phyloP scores from a whole-genome alignment of 2,888 invertebrate species.

The Phaonia tiefii region DNA sequence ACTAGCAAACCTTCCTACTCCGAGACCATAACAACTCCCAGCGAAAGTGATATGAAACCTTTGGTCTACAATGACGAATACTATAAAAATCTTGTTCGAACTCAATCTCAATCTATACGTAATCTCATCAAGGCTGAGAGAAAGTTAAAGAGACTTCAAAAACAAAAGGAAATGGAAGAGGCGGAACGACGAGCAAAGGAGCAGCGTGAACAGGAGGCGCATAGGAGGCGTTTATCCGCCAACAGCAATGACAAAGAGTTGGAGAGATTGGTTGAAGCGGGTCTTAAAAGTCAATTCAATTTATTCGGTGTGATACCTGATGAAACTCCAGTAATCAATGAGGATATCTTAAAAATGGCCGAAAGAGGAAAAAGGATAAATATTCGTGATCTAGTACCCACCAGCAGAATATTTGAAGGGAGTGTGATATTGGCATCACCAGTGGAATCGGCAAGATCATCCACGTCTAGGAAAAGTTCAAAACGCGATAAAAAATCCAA shows the following conservation, averaged over 20 bases:
- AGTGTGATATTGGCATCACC: neutral
- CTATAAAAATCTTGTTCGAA: constrained; percentile 5
- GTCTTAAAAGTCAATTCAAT: constrained; percentile 27
- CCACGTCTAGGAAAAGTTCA: neutral
- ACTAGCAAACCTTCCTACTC: constrained; percentile 6
- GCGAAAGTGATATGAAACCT: neutral
- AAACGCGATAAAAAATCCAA: neutral
- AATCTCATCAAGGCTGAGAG: neutral
- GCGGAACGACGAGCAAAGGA: neutral
- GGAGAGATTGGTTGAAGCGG: constrained; percentile 6
- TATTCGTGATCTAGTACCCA: constrained; percentile 5
- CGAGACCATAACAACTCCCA: neutral
- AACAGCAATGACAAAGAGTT: neutral
- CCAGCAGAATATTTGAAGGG: constrained; percentile 11
- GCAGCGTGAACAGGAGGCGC: neutral
- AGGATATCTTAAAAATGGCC: constrained; percentile 29
- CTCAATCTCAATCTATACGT: neutral
- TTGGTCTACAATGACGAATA: constrained; percentile 28
- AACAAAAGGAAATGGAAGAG: neutral
- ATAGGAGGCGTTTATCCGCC: neutral
- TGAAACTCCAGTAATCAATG: constrained; percentile 15
- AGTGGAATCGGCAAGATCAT: neutral
- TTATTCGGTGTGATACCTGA: constrained; percentile 11
- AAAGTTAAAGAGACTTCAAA: neutral
- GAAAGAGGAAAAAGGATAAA: neutral